These are phyloP conservation scores for Syrmaticus mikado DNA, from an alignment of 2,113 vertebrate species.

Conservation along the genomic window DNA sequence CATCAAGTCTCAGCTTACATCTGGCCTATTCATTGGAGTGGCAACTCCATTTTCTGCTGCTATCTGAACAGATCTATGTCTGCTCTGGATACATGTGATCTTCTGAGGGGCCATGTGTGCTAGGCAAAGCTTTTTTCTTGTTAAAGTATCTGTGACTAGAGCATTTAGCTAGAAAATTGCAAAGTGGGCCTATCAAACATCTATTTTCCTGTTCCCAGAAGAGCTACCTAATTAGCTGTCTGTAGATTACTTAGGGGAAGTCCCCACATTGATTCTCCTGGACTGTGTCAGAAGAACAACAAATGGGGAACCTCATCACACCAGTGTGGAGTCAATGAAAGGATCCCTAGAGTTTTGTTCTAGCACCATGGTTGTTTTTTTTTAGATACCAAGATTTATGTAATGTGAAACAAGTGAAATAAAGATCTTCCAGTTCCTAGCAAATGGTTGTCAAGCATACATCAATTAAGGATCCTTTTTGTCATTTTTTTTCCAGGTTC, in stretches of 20 bases:
- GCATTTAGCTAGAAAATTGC: background rate
- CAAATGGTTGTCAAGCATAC: background rate
- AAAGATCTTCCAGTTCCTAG: background rate
- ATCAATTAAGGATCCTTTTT: background rate
- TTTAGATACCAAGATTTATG: background rate
- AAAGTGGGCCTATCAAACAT: background rate
- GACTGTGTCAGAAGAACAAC: background rate
- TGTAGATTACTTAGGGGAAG: background rate
- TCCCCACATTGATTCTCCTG: background rate
- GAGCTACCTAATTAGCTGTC: background rate
- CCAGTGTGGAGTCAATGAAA: background rate
- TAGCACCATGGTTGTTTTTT: rapidly evolving
- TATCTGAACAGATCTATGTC: background rate
- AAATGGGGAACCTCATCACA: background rate
- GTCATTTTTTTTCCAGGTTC: background rate
- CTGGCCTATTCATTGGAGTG: background rate
- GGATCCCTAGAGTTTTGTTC: background rate
- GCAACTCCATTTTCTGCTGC: background rate
- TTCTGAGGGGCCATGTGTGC: background rate
- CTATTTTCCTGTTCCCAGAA: background rate
- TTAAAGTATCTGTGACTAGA: background rate
- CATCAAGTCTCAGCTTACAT: background rate
- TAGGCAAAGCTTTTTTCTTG: background rate
- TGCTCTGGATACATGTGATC: background rate
- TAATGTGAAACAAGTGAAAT: background rate